These are phyloP conservation scores for Anthoscopus minutus DNA, from an alignment of 2,113 vertebrate genomes.

Conservation along the genomic window DNA sequence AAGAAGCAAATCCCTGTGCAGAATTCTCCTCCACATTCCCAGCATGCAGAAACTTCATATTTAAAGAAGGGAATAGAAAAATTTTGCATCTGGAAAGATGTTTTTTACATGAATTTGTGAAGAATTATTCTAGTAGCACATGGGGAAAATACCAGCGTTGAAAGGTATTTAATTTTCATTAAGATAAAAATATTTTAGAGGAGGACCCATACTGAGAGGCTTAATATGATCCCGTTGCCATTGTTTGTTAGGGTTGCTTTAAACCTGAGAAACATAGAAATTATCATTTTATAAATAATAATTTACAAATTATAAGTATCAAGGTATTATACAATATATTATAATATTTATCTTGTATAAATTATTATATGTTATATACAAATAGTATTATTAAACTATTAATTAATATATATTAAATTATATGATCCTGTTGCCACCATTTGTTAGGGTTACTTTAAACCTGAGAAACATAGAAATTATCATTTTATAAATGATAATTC, in stretches of 20 bases:
- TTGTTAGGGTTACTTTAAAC: too few relatives aligned
- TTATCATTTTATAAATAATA: neutral
- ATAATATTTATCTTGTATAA: too few relatives aligned
- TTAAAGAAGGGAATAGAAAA: neutral
- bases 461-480: too few relatives aligned
- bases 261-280: neutral
- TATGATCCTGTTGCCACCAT: too few relatives aligned
- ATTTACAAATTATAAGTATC: neutral
- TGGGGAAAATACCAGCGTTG: neutral
- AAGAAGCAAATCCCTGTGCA: neutral
- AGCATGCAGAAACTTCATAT: rapidly evolving
- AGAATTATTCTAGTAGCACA: neutral
- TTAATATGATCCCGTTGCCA: neutral
- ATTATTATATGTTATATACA: too few relatives aligned
- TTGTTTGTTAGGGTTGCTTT: neutral
- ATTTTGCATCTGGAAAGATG: neutral
- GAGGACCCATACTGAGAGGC: neutral
- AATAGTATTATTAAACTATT: too few relatives aligned
- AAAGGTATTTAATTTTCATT: neutral
- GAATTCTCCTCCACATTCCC: neutral
- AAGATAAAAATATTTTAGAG: neutral
- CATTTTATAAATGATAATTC: too few relatives aligned
- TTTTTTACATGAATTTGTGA: neutral
- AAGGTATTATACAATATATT: too few relatives aligned
- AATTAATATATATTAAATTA: too few relatives aligned